Percentiles rank a stretch among this genome's conserved stretches.
Conservation (phyloP, 2,113 vertebrate species). For the Amphiprion ocellaris region DNA sequence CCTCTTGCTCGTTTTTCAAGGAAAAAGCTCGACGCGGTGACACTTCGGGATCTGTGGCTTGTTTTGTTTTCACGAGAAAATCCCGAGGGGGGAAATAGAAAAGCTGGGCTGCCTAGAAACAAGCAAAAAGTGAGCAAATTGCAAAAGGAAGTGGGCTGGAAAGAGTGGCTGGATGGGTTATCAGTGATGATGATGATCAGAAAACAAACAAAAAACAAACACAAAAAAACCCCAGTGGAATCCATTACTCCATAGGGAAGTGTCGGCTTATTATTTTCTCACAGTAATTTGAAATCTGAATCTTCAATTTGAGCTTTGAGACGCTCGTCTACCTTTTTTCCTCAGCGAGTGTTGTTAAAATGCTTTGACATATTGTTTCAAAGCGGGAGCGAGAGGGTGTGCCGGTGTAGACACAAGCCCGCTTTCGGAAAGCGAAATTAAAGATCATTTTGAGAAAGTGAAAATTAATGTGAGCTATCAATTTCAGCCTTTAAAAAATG, state of each 20-base stretch:
- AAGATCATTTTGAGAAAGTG: constrained; percentile 80
- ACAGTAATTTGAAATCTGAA: constrained; percentile 44
- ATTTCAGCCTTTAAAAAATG: constrained; percentile 78
- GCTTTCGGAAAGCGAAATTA: constrained; percentile 71
- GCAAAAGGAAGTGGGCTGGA: constrained; percentile 2
- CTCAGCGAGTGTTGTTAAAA: constrained; percentile 52
- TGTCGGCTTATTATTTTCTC: constrained; percentile 41
- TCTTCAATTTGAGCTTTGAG: constrained; percentile 43
- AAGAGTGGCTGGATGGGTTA: neutral
- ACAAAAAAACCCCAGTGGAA: neutral
- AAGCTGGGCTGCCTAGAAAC: constrained; percentile 8
- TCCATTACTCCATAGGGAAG: constrained; percentile 8
- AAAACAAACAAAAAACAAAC: neutral
- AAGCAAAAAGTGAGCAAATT: constrained; percentile 44
- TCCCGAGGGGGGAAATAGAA: constrained; percentile 12
- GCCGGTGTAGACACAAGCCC: constrained; percentile 55
- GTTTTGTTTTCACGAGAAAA: constrained; percentile 51
- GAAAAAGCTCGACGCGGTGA: constrained; percentile 44
- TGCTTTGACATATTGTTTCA: constrained; percentile 69
- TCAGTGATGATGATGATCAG: constrained; percentile 34
- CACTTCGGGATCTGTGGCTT: constrained; percentile 44
- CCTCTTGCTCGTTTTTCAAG: constrained; percentile 6
- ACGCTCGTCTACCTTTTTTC: neutral
- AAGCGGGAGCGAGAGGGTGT: constrained; percentile 50
- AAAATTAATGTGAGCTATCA: constrained; percentile 84